These are phyloP conservation scores for Osmoderma eremita DNA, from an alignment of 2,888 invertebrate genomes.

Conservation along the genomic window DNA sequence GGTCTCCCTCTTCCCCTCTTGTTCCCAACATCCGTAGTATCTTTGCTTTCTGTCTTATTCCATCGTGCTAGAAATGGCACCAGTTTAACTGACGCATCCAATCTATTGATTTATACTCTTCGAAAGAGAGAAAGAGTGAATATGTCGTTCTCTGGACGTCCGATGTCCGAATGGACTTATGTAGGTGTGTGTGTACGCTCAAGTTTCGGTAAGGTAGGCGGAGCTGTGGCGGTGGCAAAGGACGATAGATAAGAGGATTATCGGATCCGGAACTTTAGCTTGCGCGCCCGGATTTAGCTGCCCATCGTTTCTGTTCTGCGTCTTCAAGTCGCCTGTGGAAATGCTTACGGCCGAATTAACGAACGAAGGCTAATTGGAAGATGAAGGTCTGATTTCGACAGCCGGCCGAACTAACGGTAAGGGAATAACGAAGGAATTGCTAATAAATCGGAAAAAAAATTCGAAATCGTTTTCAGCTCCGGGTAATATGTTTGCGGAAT, in stretches of 20 bases:
- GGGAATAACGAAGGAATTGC: constrained; percentile 26
- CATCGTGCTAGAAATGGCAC: constrained; percentile 22
- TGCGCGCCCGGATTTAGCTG: constrained; percentile 33
- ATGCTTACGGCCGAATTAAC: constrained; percentile 32
- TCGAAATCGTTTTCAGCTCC: constrained; percentile 28
- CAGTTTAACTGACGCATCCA: constrained; percentile 32
- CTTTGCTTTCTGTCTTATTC: constrained; percentile 10
- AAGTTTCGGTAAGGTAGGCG: constrained; percentile 8
- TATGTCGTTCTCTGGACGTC: constrained; percentile 22
- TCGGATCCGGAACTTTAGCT: constrained; percentile 35
- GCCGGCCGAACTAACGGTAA: constrained; percentile 9
- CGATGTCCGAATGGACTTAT: constrained; percentile 32
- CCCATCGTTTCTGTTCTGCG: constrained; percentile 24
- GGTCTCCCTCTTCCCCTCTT: constrained; percentile 10
- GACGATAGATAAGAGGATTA: constrained; percentile 36
- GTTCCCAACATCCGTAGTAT: background rate
- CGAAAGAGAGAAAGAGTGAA: constrained; percentile 30
- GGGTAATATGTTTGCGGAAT: constrained; percentile 13
- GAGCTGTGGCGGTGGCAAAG: constrained; percentile 5
- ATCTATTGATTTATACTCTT: constrained; percentile 34
- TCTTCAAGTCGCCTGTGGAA: constrained; percentile 19
- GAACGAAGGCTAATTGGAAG: constrained; percentile 32
- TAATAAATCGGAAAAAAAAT: constrained; percentile 33
- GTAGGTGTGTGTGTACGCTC: constrained; percentile 22
- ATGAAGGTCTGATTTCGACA: constrained; percentile 25